Conservation (phyloP, 1,140 invertebrate genomes). For the Cylas formicarius region DNA sequence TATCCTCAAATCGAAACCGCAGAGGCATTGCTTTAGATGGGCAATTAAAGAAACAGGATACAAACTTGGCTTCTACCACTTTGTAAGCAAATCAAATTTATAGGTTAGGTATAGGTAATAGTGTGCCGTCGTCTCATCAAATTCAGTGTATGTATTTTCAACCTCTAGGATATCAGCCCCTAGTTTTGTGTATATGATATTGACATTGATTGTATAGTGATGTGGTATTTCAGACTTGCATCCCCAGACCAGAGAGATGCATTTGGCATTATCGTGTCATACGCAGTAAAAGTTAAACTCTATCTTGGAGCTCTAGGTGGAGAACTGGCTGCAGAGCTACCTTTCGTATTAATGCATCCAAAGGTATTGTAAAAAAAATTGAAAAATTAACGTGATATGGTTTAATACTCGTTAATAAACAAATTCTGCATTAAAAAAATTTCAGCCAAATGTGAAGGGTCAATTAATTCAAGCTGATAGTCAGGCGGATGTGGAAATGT, state of each 20-base stretch:
- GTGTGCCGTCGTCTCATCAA: no score
- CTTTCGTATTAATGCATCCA: slow-evolving; percentile 95
- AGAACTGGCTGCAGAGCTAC: slow-evolving; percentile 89
- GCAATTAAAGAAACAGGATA: slow-evolving; percentile 80
- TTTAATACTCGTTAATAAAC: neutral
- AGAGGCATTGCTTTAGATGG: slow-evolving; percentile 93
- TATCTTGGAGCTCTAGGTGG: slow-evolving; percentile 90
- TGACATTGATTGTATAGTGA: neutral
- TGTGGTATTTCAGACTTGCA: slow-evolving; percentile 51
- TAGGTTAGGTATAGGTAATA: no score
- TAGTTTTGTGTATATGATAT: no score
- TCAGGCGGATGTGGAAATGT: slow-evolving; percentile 56
- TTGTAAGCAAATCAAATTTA: slow-evolving; percentile 65
- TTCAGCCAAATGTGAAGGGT: slow-evolving; percentile 47
- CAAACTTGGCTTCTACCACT: slow-evolving; percentile 93
- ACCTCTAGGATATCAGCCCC: slow-evolving; percentile 1
- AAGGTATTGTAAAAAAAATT: slow-evolving; percentile 55
- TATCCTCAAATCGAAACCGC: slow-evolving; percentile 78
- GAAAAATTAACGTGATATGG: no score
- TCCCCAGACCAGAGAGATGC: slow-evolving; percentile 76
- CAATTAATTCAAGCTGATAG: slow-evolving; percentile 55
- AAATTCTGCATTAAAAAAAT: slow-evolving; percentile 16
- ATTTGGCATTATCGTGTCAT: slow-evolving; percentile 85
- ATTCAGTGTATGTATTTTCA: no score
- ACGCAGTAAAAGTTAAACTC: slow-evolving; percentile 90